These are phyloP conservation scores for Paraescarpia echinospica DNA, from an alignment of 1,140 invertebrate genomes.

Conservation along the genomic window DNA sequence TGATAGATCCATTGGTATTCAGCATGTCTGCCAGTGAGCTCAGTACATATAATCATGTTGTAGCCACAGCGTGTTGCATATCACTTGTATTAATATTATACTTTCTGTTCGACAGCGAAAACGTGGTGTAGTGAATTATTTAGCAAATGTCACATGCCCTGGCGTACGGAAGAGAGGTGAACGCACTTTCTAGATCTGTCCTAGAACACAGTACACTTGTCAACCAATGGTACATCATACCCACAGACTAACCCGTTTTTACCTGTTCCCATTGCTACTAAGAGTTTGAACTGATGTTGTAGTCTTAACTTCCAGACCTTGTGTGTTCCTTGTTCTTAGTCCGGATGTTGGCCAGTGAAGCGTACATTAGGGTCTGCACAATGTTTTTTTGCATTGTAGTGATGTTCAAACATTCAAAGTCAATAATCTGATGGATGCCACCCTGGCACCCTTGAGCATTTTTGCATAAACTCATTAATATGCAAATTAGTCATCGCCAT, in stretches of 20 bases:
- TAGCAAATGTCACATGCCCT: background rate
- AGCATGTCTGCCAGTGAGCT: too few species aligned
- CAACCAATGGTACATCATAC: background rate
- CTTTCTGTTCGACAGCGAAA: background rate
- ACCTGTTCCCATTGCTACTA: background rate
- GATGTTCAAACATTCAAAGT: too few species aligned
- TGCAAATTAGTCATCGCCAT: too few species aligned
- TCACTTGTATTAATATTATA: background rate
- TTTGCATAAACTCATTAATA: too few species aligned
- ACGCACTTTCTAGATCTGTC: background rate
- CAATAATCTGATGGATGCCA: too few species aligned
- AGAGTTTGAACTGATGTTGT: background rate
- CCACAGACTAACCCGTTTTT: background rate
- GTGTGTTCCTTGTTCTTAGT: background rate
- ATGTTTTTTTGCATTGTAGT: too few species aligned
- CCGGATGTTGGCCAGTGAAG: too few species aligned
- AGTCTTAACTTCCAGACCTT: background rate
- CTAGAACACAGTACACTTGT: background rate
- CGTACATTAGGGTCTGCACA: too few species aligned
- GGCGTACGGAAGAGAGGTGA: background rate
- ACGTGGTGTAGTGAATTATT: conserved; percentile 1
- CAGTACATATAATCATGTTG: too few species aligned
- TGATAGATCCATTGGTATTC: background rate
- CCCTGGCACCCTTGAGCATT: too few species aligned
- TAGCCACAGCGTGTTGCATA: background rate